Percentiles rank a stretch among this genome's conserved stretches.
Evolutionary conservation across 2,888 invertebrate genomes (phyloP).

Genomic region (Pyrrhia umbra): DNA sequence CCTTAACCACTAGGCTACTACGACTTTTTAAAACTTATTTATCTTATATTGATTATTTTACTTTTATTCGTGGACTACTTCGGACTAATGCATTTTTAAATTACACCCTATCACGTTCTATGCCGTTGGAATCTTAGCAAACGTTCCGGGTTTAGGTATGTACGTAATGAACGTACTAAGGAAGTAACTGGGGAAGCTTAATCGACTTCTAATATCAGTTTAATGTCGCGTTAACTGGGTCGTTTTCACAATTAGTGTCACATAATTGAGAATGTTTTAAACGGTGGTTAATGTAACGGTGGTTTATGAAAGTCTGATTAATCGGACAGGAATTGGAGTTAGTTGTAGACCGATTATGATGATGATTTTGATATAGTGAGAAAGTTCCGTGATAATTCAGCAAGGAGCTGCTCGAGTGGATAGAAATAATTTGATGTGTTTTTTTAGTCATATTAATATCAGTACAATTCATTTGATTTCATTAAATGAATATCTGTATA

Average conservation of each 20-base stretch:
- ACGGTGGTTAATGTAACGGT: slow-evolving; percentile 11
- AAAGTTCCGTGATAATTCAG: no score
- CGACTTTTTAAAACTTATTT: no score
- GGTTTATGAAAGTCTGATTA: not conserved
- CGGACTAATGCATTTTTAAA: slow-evolving; percentile 7
- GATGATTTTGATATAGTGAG: not conserved
- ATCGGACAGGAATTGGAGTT: not conserved
- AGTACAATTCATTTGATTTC: no score
- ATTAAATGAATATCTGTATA: no score
- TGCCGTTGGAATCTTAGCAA: slow-evolving; percentile 11
- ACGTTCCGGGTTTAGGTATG: slow-evolving; percentile 3
- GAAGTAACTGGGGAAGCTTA: slow-evolving; percentile 41
- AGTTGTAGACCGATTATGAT: not conserved
- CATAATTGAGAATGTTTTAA: slow-evolving; percentile 45
- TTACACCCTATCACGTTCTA: slow-evolving; percentile 9
- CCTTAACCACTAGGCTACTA: no score
- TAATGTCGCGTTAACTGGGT: slow-evolving; percentile 55
- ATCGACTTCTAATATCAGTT: slow-evolving; percentile 55
- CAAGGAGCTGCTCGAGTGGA: no score
- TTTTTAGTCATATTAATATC: no score
- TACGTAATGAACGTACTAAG: slow-evolving; percentile 42
- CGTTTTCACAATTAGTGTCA: slow-evolving; percentile 51
- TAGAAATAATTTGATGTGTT: no score
- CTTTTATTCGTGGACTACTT: not conserved
- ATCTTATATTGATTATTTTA: not conserved